Evolutionary conservation across 2,888 invertebrate genomes (phyloP).

Genomic region (Sepiola atlantica): DNA sequence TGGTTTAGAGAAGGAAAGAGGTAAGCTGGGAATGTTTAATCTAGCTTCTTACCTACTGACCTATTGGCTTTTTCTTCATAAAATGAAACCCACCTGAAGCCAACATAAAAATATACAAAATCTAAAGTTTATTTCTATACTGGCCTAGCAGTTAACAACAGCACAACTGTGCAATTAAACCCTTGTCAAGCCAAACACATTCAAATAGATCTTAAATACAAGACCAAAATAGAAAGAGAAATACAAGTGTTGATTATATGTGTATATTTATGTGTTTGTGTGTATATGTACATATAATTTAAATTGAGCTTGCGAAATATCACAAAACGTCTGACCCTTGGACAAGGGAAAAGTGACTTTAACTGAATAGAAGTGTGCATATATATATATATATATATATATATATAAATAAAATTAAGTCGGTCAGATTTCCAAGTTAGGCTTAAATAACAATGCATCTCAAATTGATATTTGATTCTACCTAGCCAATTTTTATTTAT

Average conservation of each 20-base stretch:
- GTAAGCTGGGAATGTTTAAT: background rate
- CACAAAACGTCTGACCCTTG: no score
- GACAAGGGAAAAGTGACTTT: no score
- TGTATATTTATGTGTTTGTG: background rate
- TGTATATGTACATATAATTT: background rate
- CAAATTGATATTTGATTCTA: no score
- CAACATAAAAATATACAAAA: background rate
- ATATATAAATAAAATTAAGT: no score
- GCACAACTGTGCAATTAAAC: slow-evolving; percentile 32
- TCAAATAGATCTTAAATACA: background rate
- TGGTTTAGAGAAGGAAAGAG: background rate
- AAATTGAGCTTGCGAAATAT: no score
- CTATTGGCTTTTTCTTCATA: background rate
- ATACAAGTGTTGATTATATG: background rate
- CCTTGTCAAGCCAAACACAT: background rate
- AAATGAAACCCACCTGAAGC: background rate
- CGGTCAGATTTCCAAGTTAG: no score
- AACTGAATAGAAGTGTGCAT: no score
- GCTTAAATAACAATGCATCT: no score
- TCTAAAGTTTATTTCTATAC: background rate
- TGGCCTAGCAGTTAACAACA: background rate
- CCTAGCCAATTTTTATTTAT: no score
- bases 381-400: no score
- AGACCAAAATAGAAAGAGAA: background rate
- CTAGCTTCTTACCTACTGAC: slow-evolving; percentile 32